Base-by-base conservation (phyloP, 23 tunicate species). In the Trididemnum nubilum region DNA sequence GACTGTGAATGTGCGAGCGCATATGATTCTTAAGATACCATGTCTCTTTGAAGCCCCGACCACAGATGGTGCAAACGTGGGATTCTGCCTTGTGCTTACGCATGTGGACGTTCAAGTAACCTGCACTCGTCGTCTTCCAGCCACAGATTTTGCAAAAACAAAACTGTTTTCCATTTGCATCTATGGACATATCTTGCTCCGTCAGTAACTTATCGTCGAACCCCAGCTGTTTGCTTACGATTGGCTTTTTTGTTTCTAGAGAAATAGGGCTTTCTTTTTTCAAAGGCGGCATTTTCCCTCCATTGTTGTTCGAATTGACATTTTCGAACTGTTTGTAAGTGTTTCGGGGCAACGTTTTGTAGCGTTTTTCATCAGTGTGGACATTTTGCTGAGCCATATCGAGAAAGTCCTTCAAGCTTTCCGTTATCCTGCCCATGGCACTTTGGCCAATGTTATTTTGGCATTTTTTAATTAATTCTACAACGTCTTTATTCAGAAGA, bases 381-480 rank as follows among this genome's bases (percentile, higher is more conserved):
- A 73, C 5, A 27, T 75, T 87, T 9, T 40, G 27, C 64, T 87
- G 52, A 3, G 98, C 93, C 66, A 94, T 88, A 3, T 73, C 83
- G 35, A 94, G 73, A 73, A 94, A 94, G 52, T 94, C 98, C 9
- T 72, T 81, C 26, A 94, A 70, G 39, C 88, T 87, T 80, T 94
- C 98, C 34, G 98, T 94, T 7, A 94, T 84, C 36, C 94, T 64
- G 1, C 93, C 93, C 83, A 83, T 80, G 52, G 64, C 72, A 44
- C 89, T 94, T 37, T 92, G 97, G 21, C 94, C 94, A 36, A 85
- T 83, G 49, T 79, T 84, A 51, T 88, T 88, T 78, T 94, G 98
- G 37, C 88, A 85, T 65, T 87, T 85, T 52, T 88, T 88, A 30
- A 94, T 94, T 31, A 92, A 71, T 52, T 88, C 89, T 59, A 94